These are phyloP conservation scores for Misgurnus mizolepis DNA, from an alignment of 2,113 vertebrate species.

Conservation along the genomic window DNA sequence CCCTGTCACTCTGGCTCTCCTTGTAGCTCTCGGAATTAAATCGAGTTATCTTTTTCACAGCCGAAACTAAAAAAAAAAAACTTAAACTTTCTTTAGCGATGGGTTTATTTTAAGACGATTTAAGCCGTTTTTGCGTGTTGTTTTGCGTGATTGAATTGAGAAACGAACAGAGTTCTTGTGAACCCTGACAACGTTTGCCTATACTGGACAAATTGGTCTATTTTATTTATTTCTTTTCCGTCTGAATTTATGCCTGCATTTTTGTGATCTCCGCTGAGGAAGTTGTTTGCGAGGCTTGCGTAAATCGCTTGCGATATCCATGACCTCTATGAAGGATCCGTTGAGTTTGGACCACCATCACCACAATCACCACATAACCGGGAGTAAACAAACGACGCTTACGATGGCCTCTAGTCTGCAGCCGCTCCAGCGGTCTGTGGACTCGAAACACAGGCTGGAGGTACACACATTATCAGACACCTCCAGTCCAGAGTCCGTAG, in stretches of 20 bases:
- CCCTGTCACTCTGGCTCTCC: slow-evolving; percentile 83
- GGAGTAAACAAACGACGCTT: slow-evolving; percentile 84
- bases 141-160: slow-evolving; percentile 50
- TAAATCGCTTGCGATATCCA: slow-evolving; percentile 70
- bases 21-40: slow-evolving; percentile 60
- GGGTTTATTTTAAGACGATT: slow-evolving; percentile 66
- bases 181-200: slow-evolving; percentile 58
- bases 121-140: slow-evolving; percentile 56
- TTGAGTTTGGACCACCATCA: slow-evolving; percentile 78
- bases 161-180: slow-evolving; percentile 58
- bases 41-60: slow-evolving; percentile 50
- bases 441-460: slow-evolving; percentile 91
- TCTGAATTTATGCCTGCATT: background rate
- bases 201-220: slow-evolving; percentile 42
- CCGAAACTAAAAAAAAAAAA: slow-evolving; percentile 48
- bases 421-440: slow-evolving; percentile 85
- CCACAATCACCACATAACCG: slow-evolving; percentile 73
- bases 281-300: slow-evolving; percentile 56
- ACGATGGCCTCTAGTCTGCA: slow-evolving; percentile 92
- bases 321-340: slow-evolving; percentile 98
- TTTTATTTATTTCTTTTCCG: slow-evolving; percentile 11
- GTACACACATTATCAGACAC: slow-evolving; percentile 95
- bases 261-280: slow-evolving; percentile 55
- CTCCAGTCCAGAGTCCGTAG: slow-evolving; percentile 94
- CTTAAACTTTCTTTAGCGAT: slow-evolving; percentile 49